phyloP scores from a whole-genome alignment of 2,113 vertebrate genomes.

The Plotosus lineatus region DNA sequence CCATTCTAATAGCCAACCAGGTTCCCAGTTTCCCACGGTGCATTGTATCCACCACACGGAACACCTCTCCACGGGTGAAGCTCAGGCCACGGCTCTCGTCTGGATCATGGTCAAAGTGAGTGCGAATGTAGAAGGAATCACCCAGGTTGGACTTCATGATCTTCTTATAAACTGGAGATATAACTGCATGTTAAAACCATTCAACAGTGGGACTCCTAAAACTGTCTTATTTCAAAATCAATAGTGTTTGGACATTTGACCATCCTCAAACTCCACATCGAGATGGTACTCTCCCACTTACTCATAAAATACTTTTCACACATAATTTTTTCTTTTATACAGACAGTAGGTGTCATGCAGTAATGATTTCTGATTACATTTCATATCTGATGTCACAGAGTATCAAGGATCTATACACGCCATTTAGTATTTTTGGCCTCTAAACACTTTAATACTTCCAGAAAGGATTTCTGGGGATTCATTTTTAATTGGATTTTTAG shows the following conservation, averaged over 20 bases:
- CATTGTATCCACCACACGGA: slow-evolving; percentile 93
- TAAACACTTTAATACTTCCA: too few species aligned
- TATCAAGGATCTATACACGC: too few species aligned
- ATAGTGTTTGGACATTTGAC: neutral
- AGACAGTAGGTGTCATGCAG: neutral
- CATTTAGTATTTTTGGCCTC: too few species aligned
- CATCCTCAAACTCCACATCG: neutral
- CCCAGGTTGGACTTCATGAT: slow-evolving; percentile 83
- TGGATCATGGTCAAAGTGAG: slow-evolving; percentile 89
- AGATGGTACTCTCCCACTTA: neutral
- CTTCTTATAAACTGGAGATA: slow-evolving; percentile 84
- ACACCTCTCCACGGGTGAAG: slow-evolving; percentile 89
- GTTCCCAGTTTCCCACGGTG: slow-evolving; percentile 79
- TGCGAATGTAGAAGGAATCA: slow-evolving; percentile 93
- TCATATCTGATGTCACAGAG: neutral
- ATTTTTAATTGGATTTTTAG: neutral
- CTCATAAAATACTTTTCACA: neutral
- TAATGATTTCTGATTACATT: neutral
- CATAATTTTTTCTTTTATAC: neutral
- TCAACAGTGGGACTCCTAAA: neutral
- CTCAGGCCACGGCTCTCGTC: slow-evolving; percentile 74
- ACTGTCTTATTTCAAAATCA: neutral
- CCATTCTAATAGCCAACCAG: slow-evolving; percentile 89
- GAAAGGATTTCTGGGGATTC: neutral
- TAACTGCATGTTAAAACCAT: neutral